Evolutionary conservation across 2,797 vertebrate genomes (phyloP), one percentile per base, ranked within the genome.

Genomic region (Hephaestus fuliginosus): DNA sequence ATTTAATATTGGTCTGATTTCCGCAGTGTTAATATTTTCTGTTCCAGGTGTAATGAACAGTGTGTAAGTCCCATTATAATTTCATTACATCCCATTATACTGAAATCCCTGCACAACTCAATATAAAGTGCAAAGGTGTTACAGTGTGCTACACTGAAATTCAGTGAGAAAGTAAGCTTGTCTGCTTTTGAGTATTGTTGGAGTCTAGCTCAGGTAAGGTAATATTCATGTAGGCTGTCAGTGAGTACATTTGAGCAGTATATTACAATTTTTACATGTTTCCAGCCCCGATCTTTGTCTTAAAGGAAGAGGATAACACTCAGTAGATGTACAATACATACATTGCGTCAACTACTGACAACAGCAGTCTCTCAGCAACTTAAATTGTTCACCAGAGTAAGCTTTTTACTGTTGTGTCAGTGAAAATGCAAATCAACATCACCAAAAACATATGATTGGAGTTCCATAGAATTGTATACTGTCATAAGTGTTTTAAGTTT

Each of bases 81-180:
- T 33, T 49, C 57, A 25, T 36, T 33, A 43, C 53, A 75, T 73
- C 67, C 44, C 25, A 25, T 25, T 25, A 25, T 56, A 56, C 20
- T 58, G 55, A 68, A 64, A 78, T 53, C 30, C 39, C 68, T 20
- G 60, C 58, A 80, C 62, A 80, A 48, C 39, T 36, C 41, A 73
- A 36, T 28, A 70, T 75, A 82, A 88, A 91, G 71, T 89, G 80
- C 74, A 74, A 81, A 55, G 28, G 73, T 56, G 60, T 70, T 70
- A 28, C 36, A 67, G 53, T 78, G 69, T 71, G 70, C 68, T 76
- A 17, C 14, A 43, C 62, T 69, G 33, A 61, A 25, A 51, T 49
- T 53, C 3, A 61, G 39, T 44, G 36, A 61, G 60, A 72, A 75
- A 61, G 18, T 61, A 17, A 8, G 9, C 17, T 30, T 15, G 18